Evolutionary conservation across 2,888 invertebrate species (phyloP).

Genomic region (Patella ulyssiponensis): DNA sequence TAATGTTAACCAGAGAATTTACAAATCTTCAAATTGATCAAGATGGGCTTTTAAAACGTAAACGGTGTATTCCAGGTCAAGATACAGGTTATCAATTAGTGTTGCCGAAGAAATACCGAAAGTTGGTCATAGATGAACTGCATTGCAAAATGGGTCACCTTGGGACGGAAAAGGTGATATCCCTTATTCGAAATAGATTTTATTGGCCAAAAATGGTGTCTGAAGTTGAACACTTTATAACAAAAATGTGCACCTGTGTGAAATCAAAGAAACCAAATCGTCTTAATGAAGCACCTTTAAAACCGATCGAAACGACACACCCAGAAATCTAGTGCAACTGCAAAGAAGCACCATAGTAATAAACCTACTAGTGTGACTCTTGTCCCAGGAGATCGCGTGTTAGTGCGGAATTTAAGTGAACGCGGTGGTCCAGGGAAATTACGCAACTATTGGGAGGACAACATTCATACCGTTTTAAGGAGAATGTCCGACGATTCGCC

Average conservation of each 20-base stretch:
- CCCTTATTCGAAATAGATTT: not conserved
- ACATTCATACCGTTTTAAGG: not conserved
- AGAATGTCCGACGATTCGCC: not conserved
- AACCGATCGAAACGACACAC: constrained; percentile 14
- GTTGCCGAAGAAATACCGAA: constrained; percentile 3
- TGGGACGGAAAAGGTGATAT: not conserved
- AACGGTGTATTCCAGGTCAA: not conserved
- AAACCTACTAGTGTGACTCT: not conserved
- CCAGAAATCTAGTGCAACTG: constrained; percentile 13
- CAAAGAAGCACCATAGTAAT: too few species aligned
- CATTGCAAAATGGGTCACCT: constrained; percentile 20
- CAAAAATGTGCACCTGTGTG: not conserved
- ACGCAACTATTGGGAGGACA: not conserved
- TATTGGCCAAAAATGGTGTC: not conserved
- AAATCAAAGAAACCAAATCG: constrained; percentile 6
- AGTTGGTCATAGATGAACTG: constrained; percentile 8
- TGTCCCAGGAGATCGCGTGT: not conserved
- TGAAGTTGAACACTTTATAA: not conserved
- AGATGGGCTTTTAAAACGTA: constrained; percentile 17
- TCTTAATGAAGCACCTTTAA: constrained; percentile 5
- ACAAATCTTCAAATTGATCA: not conserved
- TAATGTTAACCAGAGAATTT: not conserved
- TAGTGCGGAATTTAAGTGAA: not conserved
- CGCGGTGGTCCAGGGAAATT: not conserved
- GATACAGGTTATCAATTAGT: not conserved